Evolutionary conservation across 1,140 invertebrate species (phyloP).

Genomic region (Pentalonia nigronervosa): DNA sequence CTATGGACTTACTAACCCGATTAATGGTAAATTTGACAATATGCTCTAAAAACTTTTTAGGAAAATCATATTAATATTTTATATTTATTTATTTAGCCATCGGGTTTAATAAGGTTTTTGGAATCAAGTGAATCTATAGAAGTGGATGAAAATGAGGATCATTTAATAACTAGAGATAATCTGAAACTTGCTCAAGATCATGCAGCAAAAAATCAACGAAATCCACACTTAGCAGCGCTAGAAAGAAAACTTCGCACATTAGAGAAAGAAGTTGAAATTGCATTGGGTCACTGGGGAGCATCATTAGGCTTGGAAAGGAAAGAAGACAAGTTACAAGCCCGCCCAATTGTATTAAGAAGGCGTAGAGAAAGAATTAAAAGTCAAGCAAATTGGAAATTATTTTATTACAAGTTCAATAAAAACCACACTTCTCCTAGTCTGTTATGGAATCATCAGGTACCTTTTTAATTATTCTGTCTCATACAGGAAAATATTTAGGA

Average conservation of each 20-base stretch:
- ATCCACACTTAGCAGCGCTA: constrained; percentile 74
- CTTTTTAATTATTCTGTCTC: constrained; percentile 1
- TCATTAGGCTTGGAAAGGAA: constrained; percentile 76
- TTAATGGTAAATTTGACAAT: constrained; percentile 76
- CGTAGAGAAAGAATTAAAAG: constrained; percentile 87
- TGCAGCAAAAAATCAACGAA: constrained; percentile 71
- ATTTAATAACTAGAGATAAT: constrained; percentile 89
- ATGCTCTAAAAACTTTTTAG: neutral
- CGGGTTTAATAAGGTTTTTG: constrained; percentile 88
- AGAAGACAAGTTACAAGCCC: constrained; percentile 70
- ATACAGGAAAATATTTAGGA: too few species aligned
- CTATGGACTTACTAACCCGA: constrained; percentile 85
- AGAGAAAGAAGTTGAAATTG: constrained; percentile 79
- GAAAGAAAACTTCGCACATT: constrained; percentile 78
- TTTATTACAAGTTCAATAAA: constrained; percentile 94
- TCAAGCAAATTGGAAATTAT: constrained; percentile 90
- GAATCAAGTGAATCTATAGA: constrained; percentile 89
- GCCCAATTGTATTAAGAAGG: constrained; percentile 89
- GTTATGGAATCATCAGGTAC: constrained; percentile 97
- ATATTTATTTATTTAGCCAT: constrained; percentile 69
- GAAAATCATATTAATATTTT: neutral
- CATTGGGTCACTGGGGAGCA: constrained; percentile 90
- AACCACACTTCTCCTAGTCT: constrained; percentile 96
- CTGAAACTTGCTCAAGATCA: constrained; percentile 91
- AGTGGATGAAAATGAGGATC: constrained; percentile 76